Base-by-base conservation (phyloP, 1,140 invertebrate genomes). In the Rhyzopertha dominica region DNA sequence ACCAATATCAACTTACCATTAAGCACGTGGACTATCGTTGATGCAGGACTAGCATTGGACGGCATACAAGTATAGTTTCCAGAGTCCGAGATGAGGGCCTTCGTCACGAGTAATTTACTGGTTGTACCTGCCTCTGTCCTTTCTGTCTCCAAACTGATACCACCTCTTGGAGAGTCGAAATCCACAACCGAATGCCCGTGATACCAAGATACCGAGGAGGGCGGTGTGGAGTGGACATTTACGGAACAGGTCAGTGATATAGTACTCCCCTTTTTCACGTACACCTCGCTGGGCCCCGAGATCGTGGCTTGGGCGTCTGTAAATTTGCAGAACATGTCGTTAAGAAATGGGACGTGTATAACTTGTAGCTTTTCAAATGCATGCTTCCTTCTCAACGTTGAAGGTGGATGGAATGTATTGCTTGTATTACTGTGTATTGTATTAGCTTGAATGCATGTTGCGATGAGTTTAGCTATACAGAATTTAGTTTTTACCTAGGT, bases 1-100 rank as follows among this genome's bases (percentile, higher is more conserved):
- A 8, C 14, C 14, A 26, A 28, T n/a, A 34, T 1, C 5, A 43
- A 53, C 76, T 79, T 74, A 92, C 90, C 90, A 69, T 91, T 92
- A 38, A 93, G 76, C 18, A 94, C 90, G 68, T 93, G 89, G 52
- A 93, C 88, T 51, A 81, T 82, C 32, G 90, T 85, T 45, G 83
- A 87, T 36, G 88, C 87, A 10, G 88, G 85, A 60, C 89, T 84
- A 22, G 90, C 88, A 64, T 90, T 90, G 67, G 84, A 84, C 29
- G 88, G 87, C 54, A 86, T 80, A 66, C 87, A 92, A 16, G 86
- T 90, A 68, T 91, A 91, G 71, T 90, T 90, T 53, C 90, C 91
- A 22, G 87, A 90, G 72, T 95, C 90, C 20, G 77, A 77, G 29
- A 88, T 75, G 16, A 82, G 78, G 9, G 90, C 90, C 63, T 90